Evolutionary conservation across 1,140 invertebrate genomes (phyloP).

Genomic region (Drosophila littoralis): DNA sequence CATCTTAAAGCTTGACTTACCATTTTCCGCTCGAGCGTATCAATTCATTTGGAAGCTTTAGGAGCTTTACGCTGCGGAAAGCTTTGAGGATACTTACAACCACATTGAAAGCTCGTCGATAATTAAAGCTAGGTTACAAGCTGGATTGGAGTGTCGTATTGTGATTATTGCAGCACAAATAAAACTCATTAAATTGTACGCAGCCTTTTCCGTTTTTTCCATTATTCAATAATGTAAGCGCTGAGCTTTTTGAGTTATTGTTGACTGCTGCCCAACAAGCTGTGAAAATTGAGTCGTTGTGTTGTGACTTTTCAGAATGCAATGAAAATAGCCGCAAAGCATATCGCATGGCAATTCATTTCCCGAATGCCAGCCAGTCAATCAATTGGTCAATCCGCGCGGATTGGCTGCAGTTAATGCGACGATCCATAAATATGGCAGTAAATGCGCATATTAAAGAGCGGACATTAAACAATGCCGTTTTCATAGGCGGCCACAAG

Average conservation of each 20-base stretch:
- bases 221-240: background rate
- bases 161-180: too few species aligned
- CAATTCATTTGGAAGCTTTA: too few species aligned
- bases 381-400: slow-evolving; percentile 16
- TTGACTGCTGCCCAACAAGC: background rate
- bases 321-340: slow-evolving; percentile 2
- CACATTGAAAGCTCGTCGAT: too few species aligned
- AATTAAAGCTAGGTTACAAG: too few species aligned
- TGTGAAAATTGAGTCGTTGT: background rate
- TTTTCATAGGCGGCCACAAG: slow-evolving; percentile 7
- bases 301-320: background rate
- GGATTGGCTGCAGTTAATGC: slow-evolving; percentile 3
- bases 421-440: slow-evolving; percentile 3
- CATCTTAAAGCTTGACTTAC: too few species aligned
- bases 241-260: background rate
- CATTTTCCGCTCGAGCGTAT: too few species aligned
- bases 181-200: too few species aligned
- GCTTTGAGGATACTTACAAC: too few species aligned
- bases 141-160: too few species aligned
- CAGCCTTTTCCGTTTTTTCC: too few species aligned
- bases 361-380: slow-evolving; percentile 15
- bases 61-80: too few species aligned
- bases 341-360: slow-evolving; percentile 1
- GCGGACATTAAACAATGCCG: slow-evolving; percentile 31
- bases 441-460: slow-evolving; percentile 10